phyloP scores from a whole-genome alignment of 2,888 invertebrate species.

The Drosophila borborema region DNA sequence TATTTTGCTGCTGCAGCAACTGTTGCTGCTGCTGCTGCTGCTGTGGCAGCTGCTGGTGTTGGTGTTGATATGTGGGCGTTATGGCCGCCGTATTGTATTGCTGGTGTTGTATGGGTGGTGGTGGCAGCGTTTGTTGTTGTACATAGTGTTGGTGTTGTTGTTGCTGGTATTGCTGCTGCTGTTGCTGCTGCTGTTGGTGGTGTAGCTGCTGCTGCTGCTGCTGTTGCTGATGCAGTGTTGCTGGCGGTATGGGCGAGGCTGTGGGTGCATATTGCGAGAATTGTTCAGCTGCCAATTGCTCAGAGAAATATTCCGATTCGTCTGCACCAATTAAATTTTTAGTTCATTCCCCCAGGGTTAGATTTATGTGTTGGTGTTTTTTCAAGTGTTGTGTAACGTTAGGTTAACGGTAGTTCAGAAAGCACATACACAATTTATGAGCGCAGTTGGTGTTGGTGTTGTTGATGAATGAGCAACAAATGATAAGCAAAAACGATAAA shows the following conservation, averaged over 20 bases:
- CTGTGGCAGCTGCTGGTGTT: constrained; percentile 72
- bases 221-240: constrained; percentile 39
- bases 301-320: constrained; percentile 86
- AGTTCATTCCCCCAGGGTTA: constrained; percentile 48
- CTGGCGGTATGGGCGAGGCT: constrained; percentile 66
- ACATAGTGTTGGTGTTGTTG: constrained; percentile 76
- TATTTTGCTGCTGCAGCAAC: constrained; percentile 51
- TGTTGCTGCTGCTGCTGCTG: constrained; percentile 62
- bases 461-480: constrained; percentile 57
- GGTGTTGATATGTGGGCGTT: constrained; percentile 82
- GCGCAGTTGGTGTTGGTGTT: constrained; percentile 44
- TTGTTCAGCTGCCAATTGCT: constrained; percentile 86
- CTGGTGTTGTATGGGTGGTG: constrained; percentile 84
- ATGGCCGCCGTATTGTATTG: constrained; percentile 85
- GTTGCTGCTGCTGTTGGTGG: constrained; percentile 62
- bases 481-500: constrained; percentile 57
- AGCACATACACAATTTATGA: constrained; percentile 61
- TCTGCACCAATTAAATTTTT: constrained; percentile 60
- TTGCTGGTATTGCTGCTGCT: constrained; percentile 56
- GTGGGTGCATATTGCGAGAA: constrained; percentile 85
- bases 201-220: constrained; percentile 66
- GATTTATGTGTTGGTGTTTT: constrained; percentile 33
- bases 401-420: constrained; percentile 76
- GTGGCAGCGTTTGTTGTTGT: constrained; percentile 82
- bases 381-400: constrained; percentile 50